Conservation (phyloP, 2,113 vertebrate species). For the Pundamilia nyererei region DNA sequence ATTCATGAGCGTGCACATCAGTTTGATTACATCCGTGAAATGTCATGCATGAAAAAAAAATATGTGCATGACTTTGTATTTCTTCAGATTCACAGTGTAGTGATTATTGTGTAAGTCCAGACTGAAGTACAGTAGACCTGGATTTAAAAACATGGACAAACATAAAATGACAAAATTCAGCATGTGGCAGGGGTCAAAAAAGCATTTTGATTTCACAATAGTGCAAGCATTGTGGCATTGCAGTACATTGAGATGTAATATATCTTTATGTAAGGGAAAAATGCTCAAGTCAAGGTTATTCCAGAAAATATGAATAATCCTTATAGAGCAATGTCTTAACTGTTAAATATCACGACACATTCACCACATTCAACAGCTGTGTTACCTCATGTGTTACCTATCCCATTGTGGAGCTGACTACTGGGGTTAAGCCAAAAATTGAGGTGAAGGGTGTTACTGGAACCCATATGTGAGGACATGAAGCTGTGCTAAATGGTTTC, state of each 20-base stretch:
- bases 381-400: background rate
- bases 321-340: background rate
- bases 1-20: background rate
- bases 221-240: background rate
- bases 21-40: background rate
- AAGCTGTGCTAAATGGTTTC: background rate
- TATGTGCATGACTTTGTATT: background rate
- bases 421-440: background rate
- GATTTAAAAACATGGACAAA: background rate
- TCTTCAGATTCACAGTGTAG: background rate
- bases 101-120: background rate
- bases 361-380: background rate
- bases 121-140: background rate
- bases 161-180: background rate
- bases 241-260: background rate
- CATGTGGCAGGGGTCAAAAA: background rate
- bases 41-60: background rate
- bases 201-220: background rate
- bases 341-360: background rate
- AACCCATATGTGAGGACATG: background rate
- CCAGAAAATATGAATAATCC: background rate
- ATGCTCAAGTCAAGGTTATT: background rate
- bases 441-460: background rate
- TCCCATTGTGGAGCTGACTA: background rate
- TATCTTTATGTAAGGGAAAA: background rate